Conservation (phyloP, 92 coral and sea anemone genomes). For the Actinostola sp. region DNA sequence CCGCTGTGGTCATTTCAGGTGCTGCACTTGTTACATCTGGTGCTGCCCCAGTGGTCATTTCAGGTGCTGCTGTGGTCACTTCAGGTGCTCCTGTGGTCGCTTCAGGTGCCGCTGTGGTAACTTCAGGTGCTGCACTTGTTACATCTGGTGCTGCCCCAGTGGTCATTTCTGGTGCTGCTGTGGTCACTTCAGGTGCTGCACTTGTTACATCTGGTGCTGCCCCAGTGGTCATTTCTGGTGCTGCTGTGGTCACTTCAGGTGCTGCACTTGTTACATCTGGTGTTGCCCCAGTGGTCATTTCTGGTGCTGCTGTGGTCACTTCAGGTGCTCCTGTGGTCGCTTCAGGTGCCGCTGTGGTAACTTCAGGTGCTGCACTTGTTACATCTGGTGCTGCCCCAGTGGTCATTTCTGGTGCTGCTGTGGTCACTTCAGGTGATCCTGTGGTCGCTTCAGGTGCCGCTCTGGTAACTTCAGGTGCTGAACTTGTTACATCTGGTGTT, state of each 20-base stretch:
- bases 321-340: too few species aligned
- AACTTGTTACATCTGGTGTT: neutral
- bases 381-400: constrained; percentile 5
- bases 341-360: too few species aligned
- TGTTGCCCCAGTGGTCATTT: constrained; percentile 1
- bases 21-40: neutral
- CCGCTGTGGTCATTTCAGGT: neutral
- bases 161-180: neutral
- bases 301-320: constrained; percentile 18
- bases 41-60: neutral
- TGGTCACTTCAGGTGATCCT: neutral
- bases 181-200: neutral
- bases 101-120: neutral
- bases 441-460: constrained; percentile 1
- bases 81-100: neutral
- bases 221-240: too few species aligned
- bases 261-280: constrained; percentile 5
- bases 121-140: neutral
- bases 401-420: neutral
- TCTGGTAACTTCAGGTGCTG: neutral
- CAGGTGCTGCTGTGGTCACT: constrained; percentile 2
- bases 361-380: neutral
- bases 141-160: too few species aligned
- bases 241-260: constrained; percentile 3
- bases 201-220: constrained; percentile 3